Evolutionary conservation across 2,113 vertebrate species (phyloP), one percentile per base, ranked within the genome.

Genomic region (Corvus cornix): DNA sequence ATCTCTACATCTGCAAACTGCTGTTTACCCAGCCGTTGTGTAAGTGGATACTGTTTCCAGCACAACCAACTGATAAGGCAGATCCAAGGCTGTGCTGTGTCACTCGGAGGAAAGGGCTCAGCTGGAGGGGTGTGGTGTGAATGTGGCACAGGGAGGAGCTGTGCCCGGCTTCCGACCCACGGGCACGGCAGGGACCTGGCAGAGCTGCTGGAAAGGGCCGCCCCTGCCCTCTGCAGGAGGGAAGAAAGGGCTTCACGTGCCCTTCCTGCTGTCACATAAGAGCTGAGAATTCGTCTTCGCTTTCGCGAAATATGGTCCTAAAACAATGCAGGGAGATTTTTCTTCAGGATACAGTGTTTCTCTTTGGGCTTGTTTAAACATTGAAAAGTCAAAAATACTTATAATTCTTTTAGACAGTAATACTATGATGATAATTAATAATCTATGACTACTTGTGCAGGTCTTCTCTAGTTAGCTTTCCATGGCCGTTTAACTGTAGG

Each of bases 61-160:
- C 37, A 55, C 30, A 41, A 7, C 14, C 67, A n/a, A 14, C 44
- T 0, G 10, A 17, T 73, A 30, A 86, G 37, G 69, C 37, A 44
- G 46, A 46, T 35, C 13, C 11, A 16, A 59, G 17, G 63, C 35
- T 27, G 35, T 76, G 43, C 69, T 59, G 75, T 70, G 58, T 35
- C 24, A 4, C 48, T 15, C 24, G 63, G 33, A 51, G 68, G 28
- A 21, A 37, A 6, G 55, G 2, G 69, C 48, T 55, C 26, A 2
- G 33, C 76, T 64, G 17, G 15, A 11, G 7, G 1, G 35, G 18
- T 27, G 19, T 37, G 1, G 8, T 31, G 52, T 21, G 20, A 20
- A 7, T 2, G 74, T 49, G 18, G n/a, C 68, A 10, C 1, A 2
- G 0, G 8, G 41, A 44, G 49, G 12, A 19, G 78, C 22, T 5